These are phyloP conservation scores for Perithous albicinctus DNA, from an alignment of 2,888 invertebrate genomes.

Conservation along the genomic window DNA sequence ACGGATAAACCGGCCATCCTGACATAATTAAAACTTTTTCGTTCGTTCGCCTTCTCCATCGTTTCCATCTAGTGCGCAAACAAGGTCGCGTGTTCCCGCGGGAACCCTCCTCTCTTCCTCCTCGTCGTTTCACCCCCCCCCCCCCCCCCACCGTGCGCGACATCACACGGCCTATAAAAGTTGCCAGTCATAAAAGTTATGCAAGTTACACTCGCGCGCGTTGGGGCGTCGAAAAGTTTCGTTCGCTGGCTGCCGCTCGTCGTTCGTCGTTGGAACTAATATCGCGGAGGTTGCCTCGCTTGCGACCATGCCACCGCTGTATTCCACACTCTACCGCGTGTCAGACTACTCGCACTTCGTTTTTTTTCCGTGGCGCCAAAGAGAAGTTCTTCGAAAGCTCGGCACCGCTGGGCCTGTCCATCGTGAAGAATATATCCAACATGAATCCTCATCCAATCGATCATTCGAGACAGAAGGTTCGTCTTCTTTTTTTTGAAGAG, in stretches of 20 bases:
- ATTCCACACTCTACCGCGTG: constrained; percentile 1
- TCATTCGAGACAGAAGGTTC: constrained; percentile 27
- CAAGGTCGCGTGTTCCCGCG: constrained; percentile 63
- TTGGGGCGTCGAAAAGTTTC: constrained; percentile 62
- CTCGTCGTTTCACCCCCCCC: constrained; percentile 28
- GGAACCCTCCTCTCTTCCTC: too few relatives aligned
- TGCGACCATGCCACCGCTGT: constrained; percentile 14
- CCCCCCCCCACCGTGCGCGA: constrained; percentile 17
- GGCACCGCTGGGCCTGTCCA: constrained; percentile 36
- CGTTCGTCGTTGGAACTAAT: constrained; percentile 74
- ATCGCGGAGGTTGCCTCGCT: constrained; percentile 67
- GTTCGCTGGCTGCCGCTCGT: constrained; percentile 53
- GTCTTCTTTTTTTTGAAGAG: not conserved
- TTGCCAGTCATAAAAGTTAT: constrained; percentile 78
- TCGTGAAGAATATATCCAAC: constrained; percentile 42
- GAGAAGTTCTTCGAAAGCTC: constrained; percentile 55
- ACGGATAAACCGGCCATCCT: constrained; percentile 57
- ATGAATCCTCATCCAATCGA: constrained; percentile 46
- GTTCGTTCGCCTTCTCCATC: constrained; percentile 52
- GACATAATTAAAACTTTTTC: constrained; percentile 68
- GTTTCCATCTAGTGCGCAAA: constrained; percentile 57
- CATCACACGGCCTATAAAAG: constrained; percentile 70
- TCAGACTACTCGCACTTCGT: constrained; percentile 15
- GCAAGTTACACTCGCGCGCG: constrained; percentile 70
- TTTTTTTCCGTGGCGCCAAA: constrained; percentile 27